Evolutionary conservation across 2,888 invertebrate species (phyloP).

Genomic region (Lathronympha strigana): DNA sequence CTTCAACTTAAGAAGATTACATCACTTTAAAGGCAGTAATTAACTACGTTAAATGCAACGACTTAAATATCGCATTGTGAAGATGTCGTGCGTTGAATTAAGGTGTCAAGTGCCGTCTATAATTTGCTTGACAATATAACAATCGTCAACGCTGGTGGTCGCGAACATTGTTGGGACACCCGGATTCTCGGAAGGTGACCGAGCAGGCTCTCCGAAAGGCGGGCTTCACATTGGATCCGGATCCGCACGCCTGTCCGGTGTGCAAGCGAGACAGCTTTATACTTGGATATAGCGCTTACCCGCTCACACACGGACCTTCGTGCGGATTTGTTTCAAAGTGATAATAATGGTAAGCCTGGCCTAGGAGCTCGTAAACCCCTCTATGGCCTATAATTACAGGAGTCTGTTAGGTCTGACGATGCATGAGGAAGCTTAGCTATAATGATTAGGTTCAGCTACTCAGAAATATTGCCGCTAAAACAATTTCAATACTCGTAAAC

Average conservation of each 20-base stretch:
- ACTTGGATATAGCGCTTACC: too few relatives aligned
- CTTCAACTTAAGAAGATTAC: conserved; percentile 15
- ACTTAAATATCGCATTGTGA: conserved; percentile 48
- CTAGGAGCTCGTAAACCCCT: conserved; percentile 68
- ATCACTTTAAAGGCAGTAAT: conserved; percentile 21
- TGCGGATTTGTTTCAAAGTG: too few relatives aligned
- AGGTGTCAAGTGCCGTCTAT: conserved; percentile 53
- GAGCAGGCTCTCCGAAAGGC: conserved; percentile 53
- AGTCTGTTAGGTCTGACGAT: conserved; percentile 52
- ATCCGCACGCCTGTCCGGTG: too few relatives aligned
- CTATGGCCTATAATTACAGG: conserved; percentile 67
- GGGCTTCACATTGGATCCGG: too few relatives aligned
- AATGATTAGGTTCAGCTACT: conserved; percentile 50
- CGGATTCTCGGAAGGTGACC: conserved; percentile 77
- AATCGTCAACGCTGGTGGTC: conserved; percentile 77
- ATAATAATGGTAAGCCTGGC: too few relatives aligned
- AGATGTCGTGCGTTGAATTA: conserved; percentile 53
- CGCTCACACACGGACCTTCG: too few relatives aligned
- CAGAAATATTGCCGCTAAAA: conserved; percentile 43
- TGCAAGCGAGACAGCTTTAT: too few relatives aligned
- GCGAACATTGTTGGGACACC: conserved; percentile 59
- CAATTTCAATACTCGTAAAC: conserved; percentile 37
- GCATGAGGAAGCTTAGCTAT: conserved; percentile 57
- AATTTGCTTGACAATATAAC: conserved; percentile 65
- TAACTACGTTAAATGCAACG: conserved; percentile 36